Evolutionary conservation across 2,888 invertebrate species (phyloP), one percentile per base, ranked within the genome.

Genomic region (Xylocampa areola): DNA sequence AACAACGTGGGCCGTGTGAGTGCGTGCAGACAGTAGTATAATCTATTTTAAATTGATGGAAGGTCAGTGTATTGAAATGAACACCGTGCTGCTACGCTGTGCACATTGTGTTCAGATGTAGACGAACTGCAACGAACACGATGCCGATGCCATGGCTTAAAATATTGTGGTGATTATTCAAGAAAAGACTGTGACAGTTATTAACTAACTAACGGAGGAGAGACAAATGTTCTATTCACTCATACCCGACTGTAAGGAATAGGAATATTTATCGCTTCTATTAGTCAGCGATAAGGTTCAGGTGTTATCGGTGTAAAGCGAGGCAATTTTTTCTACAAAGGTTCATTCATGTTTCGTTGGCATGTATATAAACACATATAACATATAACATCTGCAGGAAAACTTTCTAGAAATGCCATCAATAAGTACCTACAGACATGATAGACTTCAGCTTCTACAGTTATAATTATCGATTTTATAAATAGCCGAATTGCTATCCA

Each of bases 31-130:
- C 73, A 73, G 75, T 65, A 66, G 45, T 62, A 65, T 67, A 79
- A 85, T 90, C 92, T 92, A 92, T 92, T 92, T 92, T 90, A 87
- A 90, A 89, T 90, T 86, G 84, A 87, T 85, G 85, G 88, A 92
- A 92, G 91, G 91, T 91, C 91, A 88, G 68, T 71, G 78, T 77
- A 78, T 75, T 76, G 79, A 77, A 77, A 82, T 74, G 76, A 74
- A 77, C 41, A 69, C 64, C 77, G 44, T n/a, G n/a, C n/a, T n/a
- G n/a, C 49, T 57, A 48, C 53, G 75, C 57, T 43, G 49, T 73
- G 74, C 68, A 72, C 68, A 69, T 60, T 74, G 79, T 69, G 54
- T 64, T 60, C 69, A 77, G 73, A 72, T 73, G 63, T 59, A 61
- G 61, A 76, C 52, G 39, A 68, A 67, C 54, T 75, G 70, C 79